Conservation (phyloP, 2,113 vertebrate species). For the Stegastes partitus region DNA sequence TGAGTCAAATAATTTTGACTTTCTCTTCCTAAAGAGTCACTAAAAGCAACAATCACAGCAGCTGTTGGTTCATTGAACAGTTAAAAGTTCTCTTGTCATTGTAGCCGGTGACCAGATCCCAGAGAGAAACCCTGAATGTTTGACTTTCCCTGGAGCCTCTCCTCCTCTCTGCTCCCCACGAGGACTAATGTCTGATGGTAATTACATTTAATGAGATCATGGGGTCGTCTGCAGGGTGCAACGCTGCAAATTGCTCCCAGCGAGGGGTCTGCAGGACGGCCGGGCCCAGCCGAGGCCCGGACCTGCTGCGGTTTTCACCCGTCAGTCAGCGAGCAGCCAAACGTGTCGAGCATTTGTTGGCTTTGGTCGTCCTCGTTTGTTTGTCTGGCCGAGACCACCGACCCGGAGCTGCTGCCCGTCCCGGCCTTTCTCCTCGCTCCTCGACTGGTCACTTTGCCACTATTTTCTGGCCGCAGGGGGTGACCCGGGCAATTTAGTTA, state of each 20-base stretch:
- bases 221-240: constrained; percentile 77
- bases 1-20: too few species aligned
- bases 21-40: too few species aligned
- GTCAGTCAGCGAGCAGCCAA: constrained; percentile 64
- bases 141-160: too few species aligned
- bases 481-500: constrained; percentile 86
- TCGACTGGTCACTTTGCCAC: constrained; percentile 75
- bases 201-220: constrained; percentile 84
- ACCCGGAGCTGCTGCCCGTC: constrained; percentile 60
- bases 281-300: constrained; percentile 51
- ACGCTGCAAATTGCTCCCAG: constrained; percentile 83
- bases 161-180: not conserved
- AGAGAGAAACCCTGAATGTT: too few species aligned
- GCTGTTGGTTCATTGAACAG: too few species aligned
- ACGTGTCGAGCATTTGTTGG: constrained; percentile 69
- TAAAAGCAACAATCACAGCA: too few species aligned
- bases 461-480: constrained; percentile 74
- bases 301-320: constrained; percentile 35
- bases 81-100: too few species aligned
- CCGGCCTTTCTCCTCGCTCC: constrained; percentile 42
- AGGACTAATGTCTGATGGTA: constrained; percentile 79
- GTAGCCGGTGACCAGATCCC: too few species aligned
- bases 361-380: constrained; percentile 69
- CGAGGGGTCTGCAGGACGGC: constrained; percentile 69
- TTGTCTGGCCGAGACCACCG: constrained; percentile 73